These are phyloP conservation scores for Parnassius mnemosyne DNA, from an alignment of 2,888 invertebrate genomes.

Conservation along the genomic window DNA sequence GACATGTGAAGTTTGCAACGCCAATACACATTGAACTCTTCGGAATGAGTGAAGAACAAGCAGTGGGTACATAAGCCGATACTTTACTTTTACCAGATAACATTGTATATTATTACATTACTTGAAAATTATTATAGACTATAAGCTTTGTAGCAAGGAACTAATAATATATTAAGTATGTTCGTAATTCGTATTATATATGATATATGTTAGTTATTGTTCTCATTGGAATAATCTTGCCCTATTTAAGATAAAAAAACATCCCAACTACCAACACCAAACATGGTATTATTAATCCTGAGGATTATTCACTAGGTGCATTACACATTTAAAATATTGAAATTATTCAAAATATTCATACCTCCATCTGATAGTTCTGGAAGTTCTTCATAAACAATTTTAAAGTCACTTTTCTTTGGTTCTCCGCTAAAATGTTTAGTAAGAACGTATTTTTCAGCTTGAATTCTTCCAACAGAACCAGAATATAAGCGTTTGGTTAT, in stretches of 20 bases:
- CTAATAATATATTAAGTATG: too few species aligned
- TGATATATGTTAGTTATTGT: too few species aligned
- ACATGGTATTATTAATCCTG: background rate
- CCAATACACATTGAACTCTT: too few species aligned
- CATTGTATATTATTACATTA: too few species aligned
- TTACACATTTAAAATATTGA: background rate
- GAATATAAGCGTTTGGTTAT: constrained; percentile 53
- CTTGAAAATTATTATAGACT: too few species aligned
- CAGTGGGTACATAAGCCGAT: too few species aligned
- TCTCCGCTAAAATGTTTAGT: constrained; percentile 83
- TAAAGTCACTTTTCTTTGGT: constrained; percentile 83
- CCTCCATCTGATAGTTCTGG: constrained; percentile 84
- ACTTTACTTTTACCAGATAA: too few species aligned
- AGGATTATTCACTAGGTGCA: background rate
- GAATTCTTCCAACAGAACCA: constrained; percentile 52
- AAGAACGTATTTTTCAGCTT: constrained; percentile 83
- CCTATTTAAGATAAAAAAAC: background rate
- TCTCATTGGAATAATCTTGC: too few species aligned
- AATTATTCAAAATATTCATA: constrained; percentile 45
- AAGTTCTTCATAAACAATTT: constrained; percentile 84
- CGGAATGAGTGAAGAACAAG: too few species aligned
- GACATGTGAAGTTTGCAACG: too few species aligned
- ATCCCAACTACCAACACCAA: background rate
- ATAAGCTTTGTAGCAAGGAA: too few species aligned
- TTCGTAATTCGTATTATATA: too few species aligned